Evolutionary conservation across 2,113 vertebrate species (phyloP).

Genomic region (Meleagris gallopavo): DNA sequence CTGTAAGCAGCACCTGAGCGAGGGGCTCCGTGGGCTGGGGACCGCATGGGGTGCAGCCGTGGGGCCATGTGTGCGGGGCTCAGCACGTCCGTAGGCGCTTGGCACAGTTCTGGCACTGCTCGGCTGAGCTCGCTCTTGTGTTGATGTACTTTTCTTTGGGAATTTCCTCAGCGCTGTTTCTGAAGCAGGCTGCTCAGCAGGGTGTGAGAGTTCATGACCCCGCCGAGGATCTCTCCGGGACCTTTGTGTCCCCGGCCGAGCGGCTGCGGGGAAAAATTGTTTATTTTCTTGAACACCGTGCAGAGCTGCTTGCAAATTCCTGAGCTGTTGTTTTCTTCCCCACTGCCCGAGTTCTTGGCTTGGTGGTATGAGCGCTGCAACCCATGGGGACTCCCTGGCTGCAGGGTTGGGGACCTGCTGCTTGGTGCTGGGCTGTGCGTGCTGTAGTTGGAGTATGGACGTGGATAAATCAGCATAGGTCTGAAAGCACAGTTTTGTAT

Average conservation of each 20-base stretch:
- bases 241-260: not conserved
- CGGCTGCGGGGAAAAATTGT: not conserved
- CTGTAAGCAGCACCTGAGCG: not conserved
- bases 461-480: not conserved
- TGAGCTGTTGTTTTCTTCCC: constrained; percentile 18
- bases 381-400: not conserved
- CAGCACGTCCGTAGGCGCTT: not conserved
- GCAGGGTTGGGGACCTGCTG: not conserved
- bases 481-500: not conserved
- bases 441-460: not conserved
- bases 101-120: not conserved
- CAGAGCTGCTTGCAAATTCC: not conserved
- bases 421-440: not conserved
- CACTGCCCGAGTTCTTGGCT: not conserved
- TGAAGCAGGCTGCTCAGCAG: not conserved
- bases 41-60: not conserved
- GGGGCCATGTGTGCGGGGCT: rapidly evolving
- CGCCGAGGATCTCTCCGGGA: not conserved
- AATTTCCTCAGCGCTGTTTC: constrained; percentile 23
- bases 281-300: not conserved
- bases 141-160: constrained; percentile 25
- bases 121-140: not conserved
- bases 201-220: constrained; percentile 16
- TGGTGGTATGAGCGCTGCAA: rapidly evolving
- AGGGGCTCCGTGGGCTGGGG: not conserved